These are phyloP conservation scores for Propithecus deckenii DNA, from an alignment of 2,797 vertebrate genomes.

Conservation along the genomic window DNA sequence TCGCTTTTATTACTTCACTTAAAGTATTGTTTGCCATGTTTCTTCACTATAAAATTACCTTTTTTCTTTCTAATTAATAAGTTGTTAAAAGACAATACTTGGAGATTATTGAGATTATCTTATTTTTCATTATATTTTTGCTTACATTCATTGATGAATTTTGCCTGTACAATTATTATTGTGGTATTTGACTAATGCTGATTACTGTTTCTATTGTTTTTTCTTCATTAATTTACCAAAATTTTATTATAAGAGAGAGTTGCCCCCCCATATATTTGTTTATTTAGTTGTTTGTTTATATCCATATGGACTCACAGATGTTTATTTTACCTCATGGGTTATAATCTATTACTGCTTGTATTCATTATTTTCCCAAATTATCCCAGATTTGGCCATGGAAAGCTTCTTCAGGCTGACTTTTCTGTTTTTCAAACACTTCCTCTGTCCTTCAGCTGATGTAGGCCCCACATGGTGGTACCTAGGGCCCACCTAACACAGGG, in stretches of 20 bases:
- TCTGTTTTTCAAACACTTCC: background rate
- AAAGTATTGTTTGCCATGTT: background rate
- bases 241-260: background rate
- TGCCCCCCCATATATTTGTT: background rate
- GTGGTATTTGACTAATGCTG: background rate
- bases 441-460: too few relatives aligned
- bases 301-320: background rate
- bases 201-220: background rate
- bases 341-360: background rate
- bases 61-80: background rate
- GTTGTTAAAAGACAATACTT: background rate
- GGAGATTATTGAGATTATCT: background rate
- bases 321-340: background rate
- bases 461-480: too few relatives aligned
- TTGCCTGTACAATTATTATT: background rate
- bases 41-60: background rate
- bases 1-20: background rate
- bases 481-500: too few relatives aligned
- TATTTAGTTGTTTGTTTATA: background rate
- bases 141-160: background rate
- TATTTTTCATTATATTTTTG: background rate
- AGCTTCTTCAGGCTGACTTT: background rate
- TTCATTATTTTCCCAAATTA: background rate
- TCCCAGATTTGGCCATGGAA: background rate
- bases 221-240: background rate